phyloP scores from a whole-genome alignment of 2,797 vertebrate genomes.

The Eurystomus glaucurus region DNA sequence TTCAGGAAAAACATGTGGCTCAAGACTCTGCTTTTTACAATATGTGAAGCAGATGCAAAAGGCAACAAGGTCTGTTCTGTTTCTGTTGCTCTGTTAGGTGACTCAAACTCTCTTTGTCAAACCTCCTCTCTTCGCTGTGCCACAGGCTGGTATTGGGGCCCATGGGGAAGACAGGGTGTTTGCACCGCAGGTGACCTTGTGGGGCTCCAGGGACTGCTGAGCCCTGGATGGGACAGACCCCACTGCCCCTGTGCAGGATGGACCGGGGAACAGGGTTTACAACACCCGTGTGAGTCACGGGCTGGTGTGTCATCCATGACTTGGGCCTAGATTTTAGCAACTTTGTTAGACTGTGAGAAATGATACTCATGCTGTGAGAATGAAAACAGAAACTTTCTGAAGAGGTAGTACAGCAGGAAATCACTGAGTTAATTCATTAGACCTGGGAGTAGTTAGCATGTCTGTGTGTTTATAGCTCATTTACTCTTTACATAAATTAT shows the following conservation, averaged over 20 bases:
- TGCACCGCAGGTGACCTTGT: fast-evolving
- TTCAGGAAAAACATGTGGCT: fast-evolving
- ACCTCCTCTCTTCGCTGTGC: fast-evolving
- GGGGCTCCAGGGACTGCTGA: fast-evolving
- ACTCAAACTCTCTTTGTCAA: fast-evolving
- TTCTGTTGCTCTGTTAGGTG: not conserved
- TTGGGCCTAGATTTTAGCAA: not conserved
- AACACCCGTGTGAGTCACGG: fast-evolving
- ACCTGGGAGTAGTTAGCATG: not conserved
- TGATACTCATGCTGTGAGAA: not conserved
- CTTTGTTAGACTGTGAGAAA: not conserved
- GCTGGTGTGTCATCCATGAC: not conserved
- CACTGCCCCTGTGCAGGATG: fast-evolving
- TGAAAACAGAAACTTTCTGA: not conserved
- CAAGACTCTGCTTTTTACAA: not conserved
- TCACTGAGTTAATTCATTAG: not conserved
- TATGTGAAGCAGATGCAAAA: not conserved
- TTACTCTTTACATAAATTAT: not conserved
- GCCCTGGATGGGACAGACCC: fast-evolving
- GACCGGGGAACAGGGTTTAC: fast-evolving
- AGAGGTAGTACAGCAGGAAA: not conserved
- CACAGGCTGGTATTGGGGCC: fast-evolving
- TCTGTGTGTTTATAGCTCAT: not conserved
- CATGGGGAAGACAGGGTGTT: fast-evolving
- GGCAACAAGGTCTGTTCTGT: fast-evolving